Evolutionary conservation across 1,140 invertebrate species (phyloP), one percentile per base, ranked within the genome.

Genomic region (Nasonia vitripennis): DNA sequence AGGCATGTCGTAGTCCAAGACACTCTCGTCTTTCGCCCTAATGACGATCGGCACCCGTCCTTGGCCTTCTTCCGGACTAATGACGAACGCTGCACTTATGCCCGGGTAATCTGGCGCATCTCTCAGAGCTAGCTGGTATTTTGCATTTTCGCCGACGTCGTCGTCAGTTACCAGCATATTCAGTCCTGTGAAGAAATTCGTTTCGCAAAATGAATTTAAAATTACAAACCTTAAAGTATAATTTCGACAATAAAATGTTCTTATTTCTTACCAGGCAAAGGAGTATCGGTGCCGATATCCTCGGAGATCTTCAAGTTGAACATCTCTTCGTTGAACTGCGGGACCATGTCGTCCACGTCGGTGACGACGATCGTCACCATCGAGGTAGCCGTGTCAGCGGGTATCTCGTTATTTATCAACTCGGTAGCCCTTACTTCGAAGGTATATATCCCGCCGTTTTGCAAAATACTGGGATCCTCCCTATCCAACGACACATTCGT

Each of bases 301-400:
- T 98, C 97, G 0, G 96, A 95, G 70, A 98, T 96, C 1, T 94
- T 95, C 20, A 97, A 94, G 87, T 95, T 94, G 83, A 96, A 97
- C 3, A 94, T 90, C 0, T 95, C 91, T 84, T 95, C 93, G 87
- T 96, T 97, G 88, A 98, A 98, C 70, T 94, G 91, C 0, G 97
- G 98, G 41, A 94, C 92, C 86, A 98, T 96, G 90, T 98, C 97
- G 89, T 98, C 97, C 0, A 96, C 95, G 90, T 98, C 97, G 0
- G 95, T 96, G 9, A 98, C 95, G 1, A 98, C 96, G 41, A 98
- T 95, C 0, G 96, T 96, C 0, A 98, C 93, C 14, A 95, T 94
- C 0, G 96, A 96, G 0, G 94, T 93, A 0, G 95, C 94, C 3
- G 94, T 94, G 87, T 97, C 96, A 0, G 95, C 95, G 6, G 95